Percentiles rank a stretch among this genome's conserved stretches.
Evolutionary conservation across 2,797 vertebrate genomes (phyloP).

Genomic region (Lophotriccus pileatus): DNA sequence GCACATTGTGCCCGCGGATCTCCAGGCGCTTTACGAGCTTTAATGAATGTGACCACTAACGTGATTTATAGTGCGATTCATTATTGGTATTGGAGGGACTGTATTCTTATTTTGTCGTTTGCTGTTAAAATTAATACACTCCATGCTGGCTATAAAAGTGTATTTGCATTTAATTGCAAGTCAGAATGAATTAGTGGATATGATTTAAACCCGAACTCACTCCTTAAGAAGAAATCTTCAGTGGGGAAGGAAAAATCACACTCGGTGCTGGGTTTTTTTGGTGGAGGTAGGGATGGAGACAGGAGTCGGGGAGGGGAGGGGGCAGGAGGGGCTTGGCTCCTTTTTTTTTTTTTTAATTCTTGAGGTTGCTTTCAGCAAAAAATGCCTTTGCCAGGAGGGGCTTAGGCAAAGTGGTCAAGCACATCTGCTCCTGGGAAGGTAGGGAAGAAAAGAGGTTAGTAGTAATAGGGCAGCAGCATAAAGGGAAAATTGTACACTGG

Average conservation of each 20-base stretch:
- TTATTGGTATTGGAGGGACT: slow-evolving; percentile 76
- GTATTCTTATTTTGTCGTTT: slow-evolving; percentile 78
- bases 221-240: slow-evolving; percentile 62
- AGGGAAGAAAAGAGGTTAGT: slow-evolving; percentile 82
- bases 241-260: slow-evolving; percentile 23
- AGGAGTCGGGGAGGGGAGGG: background rate
- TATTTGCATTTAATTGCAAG: slow-evolving; percentile 79
- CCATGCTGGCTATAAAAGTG: slow-evolving; percentile 75
- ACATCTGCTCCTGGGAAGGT: slow-evolving; percentile 82
- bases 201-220: slow-evolving; percentile 73
- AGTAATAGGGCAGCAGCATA: slow-evolving; percentile 78
- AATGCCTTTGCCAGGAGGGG: slow-evolving; percentile 76
- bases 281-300: background rate
- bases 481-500: slow-evolving; percentile 84
- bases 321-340: background rate
- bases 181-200: slow-evolving; percentile 76
- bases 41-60: slow-evolving; percentile 65
- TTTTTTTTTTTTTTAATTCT: background rate
- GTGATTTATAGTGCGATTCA: slow-evolving; percentile 76
- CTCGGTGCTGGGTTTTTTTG: slow-evolving; percentile 34
- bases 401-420: slow-evolving; percentile 85
- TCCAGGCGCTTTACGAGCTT: background rate
- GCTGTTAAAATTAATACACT: slow-evolving; percentile 81
- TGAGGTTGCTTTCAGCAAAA: slow-evolving; percentile 60
- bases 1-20: background rate